Conservation (phyloP, 1,140 invertebrate genomes). For the Augochlora pura region DNA sequence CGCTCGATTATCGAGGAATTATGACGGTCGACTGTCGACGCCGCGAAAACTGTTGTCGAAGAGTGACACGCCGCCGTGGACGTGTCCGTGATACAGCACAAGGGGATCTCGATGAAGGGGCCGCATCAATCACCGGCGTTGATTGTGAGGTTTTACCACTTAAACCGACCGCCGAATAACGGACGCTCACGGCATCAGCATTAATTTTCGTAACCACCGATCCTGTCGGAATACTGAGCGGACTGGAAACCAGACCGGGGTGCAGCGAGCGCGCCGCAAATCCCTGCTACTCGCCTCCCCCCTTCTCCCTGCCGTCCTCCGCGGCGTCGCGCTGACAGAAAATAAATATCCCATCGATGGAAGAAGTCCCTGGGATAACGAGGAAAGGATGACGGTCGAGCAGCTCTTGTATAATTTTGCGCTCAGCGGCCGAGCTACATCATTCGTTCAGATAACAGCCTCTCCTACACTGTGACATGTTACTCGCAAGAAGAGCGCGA, state of each 20-base stretch:
- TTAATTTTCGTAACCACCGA: slow-evolving; percentile 55
- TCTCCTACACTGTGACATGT: too few species aligned
- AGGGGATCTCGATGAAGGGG: slow-evolving; percentile 25
- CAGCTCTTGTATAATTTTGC: too few species aligned
- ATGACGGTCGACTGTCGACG: slow-evolving; percentile 4
- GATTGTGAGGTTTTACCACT: slow-evolving; percentile 55
- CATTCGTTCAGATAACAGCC: too few species aligned
- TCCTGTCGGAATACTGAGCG: slow-evolving; percentile 34
- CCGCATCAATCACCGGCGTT: slow-evolving; percentile 49
- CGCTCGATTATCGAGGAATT: slow-evolving; percentile 18
- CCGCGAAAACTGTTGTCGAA: slow-evolving; percentile 30
- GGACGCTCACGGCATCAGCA: slow-evolving; percentile 43
- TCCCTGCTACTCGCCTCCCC: too few species aligned
- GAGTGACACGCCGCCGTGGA: slow-evolving; percentile 3
- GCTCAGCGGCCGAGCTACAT: too few species aligned
- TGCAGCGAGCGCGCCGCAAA: too few species aligned
- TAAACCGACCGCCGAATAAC: slow-evolving; percentile 46
- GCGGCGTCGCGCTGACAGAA: background rate
- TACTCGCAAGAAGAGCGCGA: too few species aligned
- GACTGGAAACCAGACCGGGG: background rate
- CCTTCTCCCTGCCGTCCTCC: too few species aligned
- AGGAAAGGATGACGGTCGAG: background rate
- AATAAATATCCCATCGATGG: slow-evolving; percentile 30
- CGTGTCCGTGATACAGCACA: background rate
- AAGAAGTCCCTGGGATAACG: background rate